A percentile compares a stretch with the other conserved stretches of the same genome.
These are phyloP conservation scores for Dynastes grantii DNA, from an alignment of 2,888 invertebrate species.

Conservation along the genomic window DNA sequence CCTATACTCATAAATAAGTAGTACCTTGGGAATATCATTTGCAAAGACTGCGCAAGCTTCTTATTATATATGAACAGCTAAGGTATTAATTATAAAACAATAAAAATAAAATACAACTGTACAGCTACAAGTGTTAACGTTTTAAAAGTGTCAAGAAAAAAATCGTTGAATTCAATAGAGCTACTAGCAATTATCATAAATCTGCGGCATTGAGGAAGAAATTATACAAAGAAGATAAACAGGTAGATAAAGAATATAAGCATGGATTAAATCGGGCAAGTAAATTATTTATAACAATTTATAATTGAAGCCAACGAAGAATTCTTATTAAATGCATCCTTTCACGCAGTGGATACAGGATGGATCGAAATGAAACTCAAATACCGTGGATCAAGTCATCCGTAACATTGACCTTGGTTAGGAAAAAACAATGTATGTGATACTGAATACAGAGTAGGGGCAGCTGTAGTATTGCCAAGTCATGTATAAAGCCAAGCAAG, in stretches of 20 bases:
- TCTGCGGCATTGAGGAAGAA: background rate
- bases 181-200: slow-evolving; percentile 1
- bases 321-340: too few species aligned
- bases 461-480: slow-evolving; percentile 30
- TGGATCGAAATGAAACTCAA: slow-evolving; percentile 26
- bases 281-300: too few species aligned
- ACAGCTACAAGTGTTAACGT: background rate
- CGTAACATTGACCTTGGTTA: slow-evolving; percentile 35
- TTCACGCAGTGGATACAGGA: background rate
- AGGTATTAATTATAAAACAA: slow-evolving; percentile 24
- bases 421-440: slow-evolving; percentile 25
- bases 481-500: background rate
- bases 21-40: background rate
- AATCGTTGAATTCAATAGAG: background rate
- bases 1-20: background rate
- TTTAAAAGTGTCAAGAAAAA: background rate
- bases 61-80: slow-evolving; percentile 17
- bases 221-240: background rate
- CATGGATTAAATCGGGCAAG: too few species aligned
- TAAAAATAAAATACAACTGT: slow-evolving; percentile 8
- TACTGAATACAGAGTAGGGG: slow-evolving; percentile 6
- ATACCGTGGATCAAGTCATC: slow-evolving; percentile 25
- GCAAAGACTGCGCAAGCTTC: background rate
- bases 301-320: too few species aligned
- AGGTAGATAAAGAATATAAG: background rate